A percentile compares a stretch with the other conserved stretches of the same genome.
Conservation (phyloP, 2,797 vertebrate species). For the Clamator glandarius region DNA sequence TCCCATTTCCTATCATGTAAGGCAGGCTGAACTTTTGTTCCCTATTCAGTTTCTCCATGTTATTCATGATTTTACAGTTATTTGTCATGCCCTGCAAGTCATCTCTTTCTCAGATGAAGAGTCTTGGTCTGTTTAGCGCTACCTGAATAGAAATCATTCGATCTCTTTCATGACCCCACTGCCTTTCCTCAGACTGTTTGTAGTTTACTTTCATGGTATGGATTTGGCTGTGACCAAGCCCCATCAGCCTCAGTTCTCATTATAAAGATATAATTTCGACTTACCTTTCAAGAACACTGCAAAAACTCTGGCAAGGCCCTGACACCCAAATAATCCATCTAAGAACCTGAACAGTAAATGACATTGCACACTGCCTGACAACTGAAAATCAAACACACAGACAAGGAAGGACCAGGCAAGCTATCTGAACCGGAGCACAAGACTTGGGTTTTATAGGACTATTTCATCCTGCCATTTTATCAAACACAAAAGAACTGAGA, state of each 20-base stretch:
- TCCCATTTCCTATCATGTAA: neutral
- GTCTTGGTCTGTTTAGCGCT: neutral
- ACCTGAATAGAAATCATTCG: neutral
- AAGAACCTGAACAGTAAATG: neutral
- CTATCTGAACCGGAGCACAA: neutral
- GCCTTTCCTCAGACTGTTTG: neutral
- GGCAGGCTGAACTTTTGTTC: neutral
- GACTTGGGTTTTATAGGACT: neutral
- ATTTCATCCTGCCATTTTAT: neutral
- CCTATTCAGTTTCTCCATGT: neutral
- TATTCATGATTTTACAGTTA: neutral
- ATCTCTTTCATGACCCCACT: neutral
- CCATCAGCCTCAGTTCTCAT: neutral
- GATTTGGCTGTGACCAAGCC: neutral
- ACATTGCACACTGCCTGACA: neutral
- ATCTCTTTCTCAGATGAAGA: neutral
- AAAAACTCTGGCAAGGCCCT: neutral
- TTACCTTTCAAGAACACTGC: neutral
- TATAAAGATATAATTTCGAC: neutral
- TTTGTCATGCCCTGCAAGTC: neutral
- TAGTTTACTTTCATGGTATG: neutral
- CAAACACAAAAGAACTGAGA: neutral
- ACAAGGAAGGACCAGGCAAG: neutral
- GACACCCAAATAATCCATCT: neutral
- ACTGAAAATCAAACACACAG: neutral